phyloP scores from a whole-genome alignment of 2,888 invertebrate species.

The Zeuzera pyrina region DNA sequence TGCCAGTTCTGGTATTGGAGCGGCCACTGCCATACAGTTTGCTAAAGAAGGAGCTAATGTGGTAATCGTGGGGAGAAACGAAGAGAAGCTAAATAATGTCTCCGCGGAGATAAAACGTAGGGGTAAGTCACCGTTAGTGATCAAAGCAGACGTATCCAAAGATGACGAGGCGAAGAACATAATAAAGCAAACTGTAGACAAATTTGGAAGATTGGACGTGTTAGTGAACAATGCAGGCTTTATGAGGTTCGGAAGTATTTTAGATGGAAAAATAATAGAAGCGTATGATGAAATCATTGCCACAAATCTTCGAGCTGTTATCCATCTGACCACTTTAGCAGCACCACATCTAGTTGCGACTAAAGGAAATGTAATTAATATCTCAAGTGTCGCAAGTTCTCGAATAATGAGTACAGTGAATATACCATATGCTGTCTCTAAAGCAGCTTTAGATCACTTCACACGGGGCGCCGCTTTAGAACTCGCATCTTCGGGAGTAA shows the following conservation, averaged over 20 bases:
- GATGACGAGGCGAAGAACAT: conserved; percentile 22
- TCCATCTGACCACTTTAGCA: conserved; percentile 22
- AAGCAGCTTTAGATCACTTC: conserved; percentile 81
- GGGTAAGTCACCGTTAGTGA: conserved; percentile 10
- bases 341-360: conserved; percentile 22
- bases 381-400: conserved; percentile 23
- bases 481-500: conserved; percentile 61
- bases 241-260: conserved; percentile 10
- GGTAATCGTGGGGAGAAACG: conserved; percentile 18
- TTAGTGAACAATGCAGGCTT: conserved; percentile 29
- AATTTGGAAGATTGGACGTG: conserved; percentile 22
- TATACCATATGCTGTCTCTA: conserved; percentile 75
- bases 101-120: conserved; percentile 11
- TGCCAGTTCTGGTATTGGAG: conserved; percentile 22
- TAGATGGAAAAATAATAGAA: conserved; percentile 18
- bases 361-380: conserved; percentile 30
- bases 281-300: conserved; percentile 21
- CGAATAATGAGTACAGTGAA: conserved; percentile 2
- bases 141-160: conserved; percentile 24
- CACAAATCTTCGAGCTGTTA: conserved; percentile 24
- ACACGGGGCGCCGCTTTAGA: conserved; percentile 81
- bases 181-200: conserved; percentile 16
- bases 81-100: conserved; percentile 16
- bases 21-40: conserved; percentile 19
- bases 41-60: conserved; percentile 17